phyloP scores from a whole-genome alignment of 2,113 vertebrate genomes.

The Willisornis vidua region DNA sequence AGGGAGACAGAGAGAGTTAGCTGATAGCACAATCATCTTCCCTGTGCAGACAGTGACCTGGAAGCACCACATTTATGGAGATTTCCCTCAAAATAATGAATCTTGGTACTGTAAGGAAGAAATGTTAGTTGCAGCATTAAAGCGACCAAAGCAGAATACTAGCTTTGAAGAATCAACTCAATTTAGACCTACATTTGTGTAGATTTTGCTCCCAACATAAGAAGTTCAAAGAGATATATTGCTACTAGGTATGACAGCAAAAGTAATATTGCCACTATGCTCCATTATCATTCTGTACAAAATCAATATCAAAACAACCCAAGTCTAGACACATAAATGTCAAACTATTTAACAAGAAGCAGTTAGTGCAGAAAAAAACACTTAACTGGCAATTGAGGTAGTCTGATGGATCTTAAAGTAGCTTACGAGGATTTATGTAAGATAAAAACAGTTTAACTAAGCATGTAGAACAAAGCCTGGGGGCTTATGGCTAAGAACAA shows the following conservation, averaged over 20 bases:
- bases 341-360: conserved; percentile 80
- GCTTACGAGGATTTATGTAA: conserved; percentile 83
- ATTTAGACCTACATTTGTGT: neutral
- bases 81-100: neutral
- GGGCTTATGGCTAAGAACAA: conserved; percentile 78
- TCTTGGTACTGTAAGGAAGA: neutral
- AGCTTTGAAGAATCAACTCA: neutral
- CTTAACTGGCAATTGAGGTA: conserved; percentile 85
- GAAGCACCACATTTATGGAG: neutral
- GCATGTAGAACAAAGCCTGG: conserved; percentile 80
- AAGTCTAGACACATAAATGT: conserved; percentile 82
- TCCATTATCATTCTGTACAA: conserved; percentile 73
- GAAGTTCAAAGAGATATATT: conserved; percentile 43
- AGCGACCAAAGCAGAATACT: neutral
- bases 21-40: neutral
- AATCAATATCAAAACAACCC: conserved; percentile 78
- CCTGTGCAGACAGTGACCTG: neutral
- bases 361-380: conserved; percentile 81
- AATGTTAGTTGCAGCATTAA: neutral
- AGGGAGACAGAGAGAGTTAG: neutral
- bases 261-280: conserved; percentile 46
- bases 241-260: conserved; percentile 45
- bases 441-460: conserved; percentile 81
- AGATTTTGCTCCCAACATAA: neutral
- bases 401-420: conserved; percentile 85